Percentiles rank a stretch among this genome's conserved stretches.
Evolutionary conservation across 2,113 vertebrate genomes (phyloP).

Genomic region (Herpetotheres cachinnans): DNA sequence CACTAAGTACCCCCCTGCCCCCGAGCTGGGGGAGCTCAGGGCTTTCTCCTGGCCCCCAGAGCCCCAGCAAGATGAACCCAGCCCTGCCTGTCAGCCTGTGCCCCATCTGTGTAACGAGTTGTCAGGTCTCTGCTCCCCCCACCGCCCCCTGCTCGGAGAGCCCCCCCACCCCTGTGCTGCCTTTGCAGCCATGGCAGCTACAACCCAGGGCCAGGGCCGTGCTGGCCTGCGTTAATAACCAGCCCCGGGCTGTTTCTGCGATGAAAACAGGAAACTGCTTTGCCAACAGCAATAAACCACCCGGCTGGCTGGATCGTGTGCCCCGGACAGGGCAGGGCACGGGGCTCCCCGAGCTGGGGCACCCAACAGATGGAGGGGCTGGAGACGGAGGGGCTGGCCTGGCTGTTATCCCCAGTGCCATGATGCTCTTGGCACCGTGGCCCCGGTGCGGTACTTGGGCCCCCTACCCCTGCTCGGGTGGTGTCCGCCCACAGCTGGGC

Average conservation of each 20-base stretch:
- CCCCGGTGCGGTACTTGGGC: neutral
- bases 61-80: too few species aligned
- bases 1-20: neutral
- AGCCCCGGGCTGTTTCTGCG: neutral
- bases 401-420: neutral
- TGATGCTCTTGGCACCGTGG: neutral
- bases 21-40: neutral
- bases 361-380: accelerated
- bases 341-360: neutral
- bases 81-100: neutral
- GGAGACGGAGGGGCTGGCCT: neutral
- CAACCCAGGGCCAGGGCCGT: neutral
- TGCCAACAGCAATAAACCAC: neutral
- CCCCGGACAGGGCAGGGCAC: neutral
- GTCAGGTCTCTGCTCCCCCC: neutral
- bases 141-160: neutral
- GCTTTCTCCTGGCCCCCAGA: neutral
- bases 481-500: neutral
- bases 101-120: neutral
- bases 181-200: neutral
- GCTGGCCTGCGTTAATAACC: neutral
- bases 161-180: neutral
- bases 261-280: neutral
- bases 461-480: neutral
- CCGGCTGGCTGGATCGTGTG: neutral